Base-by-base conservation (phyloP, 2,888 invertebrate species). In the Pegoplata infirma region DNA sequence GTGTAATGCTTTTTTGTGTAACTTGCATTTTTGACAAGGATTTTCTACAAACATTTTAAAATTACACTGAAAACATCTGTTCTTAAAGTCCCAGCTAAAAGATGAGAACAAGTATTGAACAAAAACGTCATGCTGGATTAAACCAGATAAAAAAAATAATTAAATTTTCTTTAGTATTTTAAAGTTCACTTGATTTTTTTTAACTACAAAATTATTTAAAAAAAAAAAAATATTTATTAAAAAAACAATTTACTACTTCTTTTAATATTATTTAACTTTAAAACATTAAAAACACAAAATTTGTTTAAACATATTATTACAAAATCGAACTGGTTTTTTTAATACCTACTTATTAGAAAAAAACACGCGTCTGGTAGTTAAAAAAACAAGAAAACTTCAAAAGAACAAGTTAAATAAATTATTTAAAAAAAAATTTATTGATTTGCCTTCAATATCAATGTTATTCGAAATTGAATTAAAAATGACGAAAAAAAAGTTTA, bases 381-480 rank as follows among this genome's bases (percentile, higher is more conserved):
- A 40, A 8, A 12, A 40, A 58, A 40, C 40, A n/a, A 40, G 36
- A n/a, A 58, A 58, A 58, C 36, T 40, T 55, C 19, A 58, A 58
- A 1, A 40, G n/a, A 58, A 59, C 40, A 59, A 44, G 16, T 44
- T 23, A 58, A 58, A 14, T 23, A 46, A 53, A 36, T 67, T 10
- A 6, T 44, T n/a, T n/a, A n/a, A n/a, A n/a, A 32, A 40, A 49
- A 23, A 21, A 40, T 56, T 46, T 69, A 47, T 73, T 66, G 16
- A 63, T 32, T 79, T 36, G 53, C 79, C 75, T 75, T 75, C 79
- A 67, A 51, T 25, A 67, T 74, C 75, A 79, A 79, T 79, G 79
- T 36, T 79, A 53, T 75, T 61, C 25, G 32, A 8, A 46, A 46
- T 53, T 53, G 25, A 14, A 46, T 49, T 19, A 25, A 71, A 19